Base-by-base conservation (phyloP, 2,888 invertebrate species). In the Polydesmus complanatus region DNA sequence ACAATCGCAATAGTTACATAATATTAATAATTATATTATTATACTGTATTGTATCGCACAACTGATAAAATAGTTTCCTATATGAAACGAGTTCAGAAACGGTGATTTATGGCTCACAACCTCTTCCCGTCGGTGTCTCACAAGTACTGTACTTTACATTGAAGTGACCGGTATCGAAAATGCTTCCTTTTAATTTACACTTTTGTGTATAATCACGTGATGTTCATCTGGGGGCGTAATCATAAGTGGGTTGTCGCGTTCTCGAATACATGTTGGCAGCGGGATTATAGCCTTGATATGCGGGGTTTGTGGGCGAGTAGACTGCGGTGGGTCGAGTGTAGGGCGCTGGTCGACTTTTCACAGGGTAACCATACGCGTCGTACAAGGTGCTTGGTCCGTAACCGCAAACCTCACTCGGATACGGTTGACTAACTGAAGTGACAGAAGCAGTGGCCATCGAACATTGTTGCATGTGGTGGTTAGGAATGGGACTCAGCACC, bases 301-400 rank as follows among this genome's bases (percentile, higher is more conserved):
- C 51, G 18, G 52, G 26, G 14, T 56, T 50, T 2, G 57, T 62
- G 22, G 62, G 63, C 3, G 63, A 61, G 58, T 67, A 66, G 22
- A 64, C 62, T 14, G 65, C 18, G n/a, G 54, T 61, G 8, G 63
- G 61, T 48, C 59, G 52, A 2, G 54, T 48, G 50, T 58, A 56
- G 22, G 61, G 56, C 18, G 61, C 27, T n/a, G 61, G 56, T 51
- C 56, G 61, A 48, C 56, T 62, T 65, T 55, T 64, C 62, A 60
- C 60, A 56, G 51, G 61, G 37, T 63, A 64, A 37, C 60, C 57
- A 62, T 80, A 65, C 27, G 56, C 60, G 22, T 23, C 26, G 27
- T 27, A 65, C 56, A 80, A 75, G 70, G 83, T 83, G 1, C 83
- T 76, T 47, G 83, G 83, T 0, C 83, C 83, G 71, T 83, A 83